Conservation (phyloP, 2,888 invertebrate genomes). For the Mesorhabditis belari region DNA sequence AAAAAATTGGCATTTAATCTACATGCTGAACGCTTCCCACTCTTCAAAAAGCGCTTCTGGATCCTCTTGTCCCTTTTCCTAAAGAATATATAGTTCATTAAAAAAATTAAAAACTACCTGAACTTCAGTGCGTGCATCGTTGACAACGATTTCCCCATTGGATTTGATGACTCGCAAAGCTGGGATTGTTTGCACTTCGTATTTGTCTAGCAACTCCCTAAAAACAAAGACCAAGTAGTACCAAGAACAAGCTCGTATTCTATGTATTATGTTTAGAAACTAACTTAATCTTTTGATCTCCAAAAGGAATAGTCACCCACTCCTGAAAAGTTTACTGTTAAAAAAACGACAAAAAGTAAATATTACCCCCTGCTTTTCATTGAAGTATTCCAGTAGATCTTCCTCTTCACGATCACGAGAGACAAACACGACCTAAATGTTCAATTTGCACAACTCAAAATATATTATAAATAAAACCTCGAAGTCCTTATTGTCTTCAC, state of each 20-base stretch:
- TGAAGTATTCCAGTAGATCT: conserved; percentile 45
- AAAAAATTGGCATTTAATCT: background rate
- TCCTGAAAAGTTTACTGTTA: no score
- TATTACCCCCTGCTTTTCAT: conserved; percentile 44
- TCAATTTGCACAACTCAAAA: background rate
- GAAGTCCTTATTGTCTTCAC: conserved; percentile 32
- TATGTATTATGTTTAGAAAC: conserved; percentile 2
- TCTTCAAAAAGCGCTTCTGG: conserved; percentile 13
- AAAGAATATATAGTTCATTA: background rate
- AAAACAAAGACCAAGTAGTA: background rate
- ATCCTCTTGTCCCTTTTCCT: conserved; percentile 13
- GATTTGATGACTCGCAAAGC: conserved; percentile 55
- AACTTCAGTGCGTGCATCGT: conserved; percentile 56
- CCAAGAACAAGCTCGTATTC: background rate
- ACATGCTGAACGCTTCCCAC: conserved; percentile 8
- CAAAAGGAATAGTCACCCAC: conserved; percentile 36
- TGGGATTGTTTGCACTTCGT: conserved; percentile 53
- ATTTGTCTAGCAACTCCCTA: conserved; percentile 29
- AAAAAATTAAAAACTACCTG: conserved; percentile 5
- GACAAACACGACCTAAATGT: conserved; percentile 30
- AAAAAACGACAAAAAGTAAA: no score
- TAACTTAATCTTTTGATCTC: conserved; percentile 38
- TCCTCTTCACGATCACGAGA: conserved; percentile 41
- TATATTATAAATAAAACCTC: conserved; percentile 12
- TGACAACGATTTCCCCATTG: conserved; percentile 54